phyloP scores from a whole-genome alignment of 2,888 invertebrate species.

The Drosophila koepferae region DNA sequence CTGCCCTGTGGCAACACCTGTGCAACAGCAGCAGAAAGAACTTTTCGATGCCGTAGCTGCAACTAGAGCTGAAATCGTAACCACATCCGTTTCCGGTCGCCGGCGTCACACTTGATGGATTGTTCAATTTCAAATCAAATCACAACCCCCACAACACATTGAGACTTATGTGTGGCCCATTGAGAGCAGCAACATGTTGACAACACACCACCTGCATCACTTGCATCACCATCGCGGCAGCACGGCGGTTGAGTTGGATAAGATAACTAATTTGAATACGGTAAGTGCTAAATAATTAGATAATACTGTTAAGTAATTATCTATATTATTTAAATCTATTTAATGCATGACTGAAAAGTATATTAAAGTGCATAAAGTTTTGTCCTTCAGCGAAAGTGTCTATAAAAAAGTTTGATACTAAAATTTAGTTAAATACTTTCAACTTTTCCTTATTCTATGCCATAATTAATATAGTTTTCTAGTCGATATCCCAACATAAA shows the following conservation, averaged over 20 bases:
- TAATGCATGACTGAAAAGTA: no score
- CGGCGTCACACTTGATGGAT: constrained; percentile 58
- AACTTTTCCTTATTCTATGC: not conserved
- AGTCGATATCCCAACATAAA: not conserved
- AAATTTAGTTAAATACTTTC: not conserved
- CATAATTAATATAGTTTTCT: not conserved
- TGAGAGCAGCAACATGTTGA: constrained; percentile 82
- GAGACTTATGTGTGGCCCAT: constrained; percentile 54
- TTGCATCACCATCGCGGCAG: constrained; percentile 85
- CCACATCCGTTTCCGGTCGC: constrained; percentile 22
- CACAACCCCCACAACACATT: constrained; percentile 26
- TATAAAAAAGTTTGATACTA: no score
- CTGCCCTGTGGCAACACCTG: constrained; percentile 1
- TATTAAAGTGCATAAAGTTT: no score
- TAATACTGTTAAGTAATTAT: not conserved
- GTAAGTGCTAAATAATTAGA: constrained; percentile 64
- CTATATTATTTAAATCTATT: not conserved
- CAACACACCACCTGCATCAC: constrained; percentile 84
- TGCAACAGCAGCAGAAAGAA: not conserved
- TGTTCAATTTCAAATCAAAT: constrained; percentile 52
- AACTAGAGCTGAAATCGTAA: constrained; percentile 11
- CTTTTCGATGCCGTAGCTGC: constrained; percentile 22
- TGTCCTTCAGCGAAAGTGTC: no score
- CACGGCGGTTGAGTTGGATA: constrained; percentile 84
- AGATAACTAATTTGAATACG: constrained; percentile 84